A percentile compares a stretch with the other conserved stretches of the same genome.
Conservation (phyloP, 2,888 invertebrate species). For the Myopa tessellatipennis region DNA sequence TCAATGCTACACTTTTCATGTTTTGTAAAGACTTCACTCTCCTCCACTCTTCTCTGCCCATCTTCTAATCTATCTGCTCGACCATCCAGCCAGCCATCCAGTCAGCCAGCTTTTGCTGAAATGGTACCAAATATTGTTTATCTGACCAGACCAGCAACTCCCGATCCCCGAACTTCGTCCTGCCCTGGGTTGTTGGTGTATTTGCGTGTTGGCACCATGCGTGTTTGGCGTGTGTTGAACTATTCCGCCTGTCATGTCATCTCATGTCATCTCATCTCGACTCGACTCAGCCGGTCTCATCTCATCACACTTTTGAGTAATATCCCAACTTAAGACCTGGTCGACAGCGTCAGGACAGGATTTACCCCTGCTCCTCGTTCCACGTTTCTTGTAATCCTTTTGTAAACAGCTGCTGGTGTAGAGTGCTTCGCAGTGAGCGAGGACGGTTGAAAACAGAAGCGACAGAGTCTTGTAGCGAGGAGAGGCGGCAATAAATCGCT, state of each 20-base stretch:
- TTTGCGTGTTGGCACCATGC: constrained; percentile 25
- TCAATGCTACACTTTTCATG: neutral
- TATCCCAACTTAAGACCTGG: constrained; percentile 37
- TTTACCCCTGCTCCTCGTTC: constrained; percentile 5
- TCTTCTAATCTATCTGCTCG: no score
- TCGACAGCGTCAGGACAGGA: constrained; percentile 34
- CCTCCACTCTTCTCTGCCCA: no score
- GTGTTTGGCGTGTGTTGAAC: constrained; percentile 26
- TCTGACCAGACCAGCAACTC: neutral
- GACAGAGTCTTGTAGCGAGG: neutral
- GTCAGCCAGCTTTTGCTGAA: neutral
- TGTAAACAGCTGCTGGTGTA: constrained; percentile 16
- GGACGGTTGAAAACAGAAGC: neutral
- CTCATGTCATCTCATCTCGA: constrained; percentile 24
- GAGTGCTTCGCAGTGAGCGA: neutral
- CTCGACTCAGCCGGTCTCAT: neutral
- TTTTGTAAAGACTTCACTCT: neutral
- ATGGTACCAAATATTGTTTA: constrained; percentile 5
- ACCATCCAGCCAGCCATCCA: neutral
- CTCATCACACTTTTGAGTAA: constrained; percentile 30
- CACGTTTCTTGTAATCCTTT: constrained; percentile 19
- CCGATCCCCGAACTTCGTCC: neutral
- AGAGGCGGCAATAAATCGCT: constrained; percentile 13
- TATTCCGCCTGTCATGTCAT: constrained; percentile 41
- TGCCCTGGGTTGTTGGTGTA: neutral